A percentile compares a stretch with the other conserved stretches of the same genome.
Conservation (phyloP, 2,113 vertebrate species). For the Otocyon megalotis region DNA sequence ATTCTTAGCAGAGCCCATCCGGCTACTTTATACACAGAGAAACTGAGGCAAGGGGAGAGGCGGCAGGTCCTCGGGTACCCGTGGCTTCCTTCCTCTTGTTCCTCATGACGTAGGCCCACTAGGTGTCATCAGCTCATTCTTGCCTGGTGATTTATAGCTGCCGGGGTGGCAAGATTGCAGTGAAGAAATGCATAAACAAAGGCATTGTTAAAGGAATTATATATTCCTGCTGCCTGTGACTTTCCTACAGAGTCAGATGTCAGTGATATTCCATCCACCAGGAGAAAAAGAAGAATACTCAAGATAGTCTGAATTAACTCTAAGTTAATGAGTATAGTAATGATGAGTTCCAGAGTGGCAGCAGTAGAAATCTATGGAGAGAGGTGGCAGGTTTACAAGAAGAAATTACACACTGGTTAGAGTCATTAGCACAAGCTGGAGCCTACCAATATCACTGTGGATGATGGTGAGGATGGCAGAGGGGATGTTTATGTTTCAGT, state of each 20-base stretch:
- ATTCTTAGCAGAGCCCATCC: slow-evolving; percentile 27
- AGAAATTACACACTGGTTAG: background rate
- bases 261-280: background rate
- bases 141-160: background rate
- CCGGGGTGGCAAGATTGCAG: background rate
- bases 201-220: background rate
- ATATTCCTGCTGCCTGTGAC: background rate
- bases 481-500: background rate
- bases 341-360: background rate
- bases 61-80: rapidly evolving
- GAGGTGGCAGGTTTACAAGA: background rate
- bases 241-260: background rate
- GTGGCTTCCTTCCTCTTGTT: background rate
- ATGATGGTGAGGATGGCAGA: background rate
- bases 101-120: background rate
- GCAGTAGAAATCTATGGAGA: background rate
- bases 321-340: background rate
- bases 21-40: background rate
- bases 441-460: rapidly evolving
- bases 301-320: background rate
- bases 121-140: background rate
- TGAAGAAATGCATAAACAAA: slow-evolving; percentile 52
- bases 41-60: slow-evolving; percentile 68
- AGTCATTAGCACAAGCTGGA: background rate
- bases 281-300: background rate